Base-by-base conservation (phyloP, 2,113 vertebrate genomes). In the Eidolon helvum region DNA sequence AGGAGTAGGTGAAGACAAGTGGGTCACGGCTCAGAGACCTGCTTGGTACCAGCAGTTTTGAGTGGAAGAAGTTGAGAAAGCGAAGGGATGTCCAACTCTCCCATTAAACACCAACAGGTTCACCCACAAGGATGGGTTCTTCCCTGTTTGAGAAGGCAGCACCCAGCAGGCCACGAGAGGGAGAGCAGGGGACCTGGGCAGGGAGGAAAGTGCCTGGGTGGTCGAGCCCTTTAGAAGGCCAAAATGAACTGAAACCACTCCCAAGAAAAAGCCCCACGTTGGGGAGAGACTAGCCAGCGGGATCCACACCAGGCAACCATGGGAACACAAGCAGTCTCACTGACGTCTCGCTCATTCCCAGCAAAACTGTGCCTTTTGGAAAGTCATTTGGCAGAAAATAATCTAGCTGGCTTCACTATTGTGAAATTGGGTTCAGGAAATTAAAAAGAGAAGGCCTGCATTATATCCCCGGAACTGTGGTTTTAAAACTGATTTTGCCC, bases 391-490 rank as follows among this genome's bases (percentile, higher is more conserved):
- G 48, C 77, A 95, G 66, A 85, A 89, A 96, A 85, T 28, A 94
- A 82, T 57, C 61, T 55, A 83, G 94, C 50, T 84, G 87, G 48
- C 66, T 93, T 91, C 35, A 45, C 74, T 90, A 28, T 87, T 90
- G 87, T 93, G 72, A 93, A 90, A 87, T 4, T 75, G 86, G 78
- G 18, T 94, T 96, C 84, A 78, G 74, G 95, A 93, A 89, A 94
- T 94, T 85, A 93, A 78, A 96, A 97, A 50, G 61, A 15, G 59
- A 86, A 90, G 43, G 45, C 12, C 57, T 83, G 85, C 90, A 72
- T 84, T 94, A n/a, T 21, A 48, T 65, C 35, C 75, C 53, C 74
- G 89, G 82, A 93, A 91, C 40, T 55, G 48, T 18, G 9, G 40
- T 22, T 89, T 74, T 85, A 88, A 94, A 65, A 90, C 30, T n/a